A percentile compares a stretch with the other conserved stretches of the same genome.
Evolutionary conservation across 2,113 vertebrate species (phyloP).

Genomic region (Herpetotheres cachinnans): DNA sequence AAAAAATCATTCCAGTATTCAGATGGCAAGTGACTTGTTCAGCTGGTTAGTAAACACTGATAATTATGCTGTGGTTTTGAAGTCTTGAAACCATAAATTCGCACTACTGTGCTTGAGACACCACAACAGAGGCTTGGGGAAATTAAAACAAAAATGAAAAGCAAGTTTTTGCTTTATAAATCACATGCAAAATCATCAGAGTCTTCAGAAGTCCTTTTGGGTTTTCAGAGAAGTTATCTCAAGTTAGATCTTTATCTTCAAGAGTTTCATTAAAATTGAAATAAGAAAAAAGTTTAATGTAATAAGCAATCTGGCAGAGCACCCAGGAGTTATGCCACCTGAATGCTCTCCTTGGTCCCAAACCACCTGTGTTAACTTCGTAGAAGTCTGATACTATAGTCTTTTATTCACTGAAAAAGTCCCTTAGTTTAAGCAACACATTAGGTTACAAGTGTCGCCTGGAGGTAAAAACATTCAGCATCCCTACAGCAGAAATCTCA

Average conservation of each 20-base stretch:
- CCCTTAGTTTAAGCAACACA: neutral
- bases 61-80: constrained; percentile 10
- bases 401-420: neutral
- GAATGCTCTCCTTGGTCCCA: neutral
- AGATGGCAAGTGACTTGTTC: neutral
- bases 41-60: neutral
- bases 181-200: neutral
- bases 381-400: neutral
- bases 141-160: constrained; percentile 16
- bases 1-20: neutral
- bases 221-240: neutral
- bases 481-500: neutral
- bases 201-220: neutral
- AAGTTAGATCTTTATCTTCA: neutral
- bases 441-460: neutral
- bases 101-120: neutral
- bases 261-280: neutral
- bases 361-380: neutral
- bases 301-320: neutral
- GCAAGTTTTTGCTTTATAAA: neutral
- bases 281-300: neutral
- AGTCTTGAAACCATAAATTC: neutral
- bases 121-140: constrained; percentile 7
- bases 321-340: neutral
- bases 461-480: neutral